These are phyloP conservation scores for Esox niger DNA, from an alignment of 2,113 vertebrate genomes.

Conservation along the genomic window DNA sequence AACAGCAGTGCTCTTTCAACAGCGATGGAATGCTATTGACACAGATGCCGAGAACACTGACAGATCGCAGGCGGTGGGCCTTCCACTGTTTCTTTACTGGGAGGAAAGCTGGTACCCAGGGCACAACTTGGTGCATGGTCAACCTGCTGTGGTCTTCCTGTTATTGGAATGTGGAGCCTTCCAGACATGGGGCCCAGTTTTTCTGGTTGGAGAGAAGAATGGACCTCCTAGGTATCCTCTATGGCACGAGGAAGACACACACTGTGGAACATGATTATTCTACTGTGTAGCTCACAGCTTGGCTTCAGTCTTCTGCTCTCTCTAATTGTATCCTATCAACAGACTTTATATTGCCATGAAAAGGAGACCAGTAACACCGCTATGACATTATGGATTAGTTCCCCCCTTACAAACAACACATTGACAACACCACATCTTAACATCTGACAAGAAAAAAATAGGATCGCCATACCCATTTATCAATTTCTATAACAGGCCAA, in stretches of 20 bases:
- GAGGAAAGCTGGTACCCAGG: conserved; percentile 34
- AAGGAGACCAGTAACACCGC: conserved; percentile 15
- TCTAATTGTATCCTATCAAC: conserved; percentile 17
- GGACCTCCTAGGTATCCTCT: not conserved
- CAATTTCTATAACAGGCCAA: not conserved
- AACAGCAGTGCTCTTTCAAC: conserved; percentile 69
- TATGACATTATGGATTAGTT: conserved; percentile 33
- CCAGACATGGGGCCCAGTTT: conserved; percentile 21
- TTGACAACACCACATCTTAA: conserved; percentile 40
- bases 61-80: conserved; percentile 59
- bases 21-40: conserved; percentile 74
- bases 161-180: conserved; percentile 40
- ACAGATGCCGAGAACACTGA: conserved; percentile 70
- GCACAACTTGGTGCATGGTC: conserved; percentile 35
- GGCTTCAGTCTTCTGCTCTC: not conserved
- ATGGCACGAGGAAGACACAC: conserved; percentile 9
- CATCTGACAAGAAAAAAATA: conserved; percentile 17
- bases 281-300: not conserved
- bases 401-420: not conserved
- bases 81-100: conserved; percentile 45
- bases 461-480: conserved; percentile 9
- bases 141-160: conserved; percentile 62
- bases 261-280: not conserved
- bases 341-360: conserved; percentile 4
- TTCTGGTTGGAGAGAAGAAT: conserved; percentile 18